A percentile compares a stretch with the other conserved stretches of the same genome.
Evolutionary conservation across 2,113 vertebrate genomes (phyloP).

Genomic region (Bubalus kerabau): DNA sequence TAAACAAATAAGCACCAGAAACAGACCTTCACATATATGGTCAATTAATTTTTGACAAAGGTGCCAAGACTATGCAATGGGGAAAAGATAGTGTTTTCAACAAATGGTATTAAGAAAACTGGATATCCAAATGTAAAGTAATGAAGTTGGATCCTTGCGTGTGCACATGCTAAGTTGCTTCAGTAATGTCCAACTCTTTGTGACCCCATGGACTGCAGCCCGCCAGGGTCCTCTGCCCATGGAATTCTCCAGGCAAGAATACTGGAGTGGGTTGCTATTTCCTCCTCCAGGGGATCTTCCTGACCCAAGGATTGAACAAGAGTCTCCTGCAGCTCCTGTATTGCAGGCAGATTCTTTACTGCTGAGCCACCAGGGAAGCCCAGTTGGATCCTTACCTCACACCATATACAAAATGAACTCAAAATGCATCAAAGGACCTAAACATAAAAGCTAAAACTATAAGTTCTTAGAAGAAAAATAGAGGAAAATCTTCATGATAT

Average conservation of each 20-base stretch:
- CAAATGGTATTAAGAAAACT: neutral
- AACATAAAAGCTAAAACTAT: neutral
- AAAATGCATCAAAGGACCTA: neutral
- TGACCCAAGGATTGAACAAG: neutral
- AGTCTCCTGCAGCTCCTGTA: neutral
- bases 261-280: neutral
- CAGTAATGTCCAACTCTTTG: neutral
- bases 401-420: neutral
- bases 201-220: neutral
- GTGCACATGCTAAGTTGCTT: accelerated
- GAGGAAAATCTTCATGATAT: neutral
- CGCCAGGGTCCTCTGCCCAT: neutral
- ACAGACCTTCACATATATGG: neutral
- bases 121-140: neutral
- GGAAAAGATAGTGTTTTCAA: constrained; percentile 1
- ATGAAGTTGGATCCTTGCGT: neutral
- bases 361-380: neutral
- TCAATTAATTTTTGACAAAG: constrained; percentile 1
- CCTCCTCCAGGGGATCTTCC: neutral
- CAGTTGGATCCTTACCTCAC: neutral
- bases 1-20: constrained; percentile 32
- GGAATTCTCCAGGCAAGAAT: neutral
- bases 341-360: neutral
- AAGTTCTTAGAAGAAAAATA: constrained; percentile 25
- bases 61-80: neutral